Evolutionary conservation across 1,140 invertebrate genomes (phyloP), one percentile per base, ranked within the genome.

Genomic region (Himalopsyche phryganea): DNA sequence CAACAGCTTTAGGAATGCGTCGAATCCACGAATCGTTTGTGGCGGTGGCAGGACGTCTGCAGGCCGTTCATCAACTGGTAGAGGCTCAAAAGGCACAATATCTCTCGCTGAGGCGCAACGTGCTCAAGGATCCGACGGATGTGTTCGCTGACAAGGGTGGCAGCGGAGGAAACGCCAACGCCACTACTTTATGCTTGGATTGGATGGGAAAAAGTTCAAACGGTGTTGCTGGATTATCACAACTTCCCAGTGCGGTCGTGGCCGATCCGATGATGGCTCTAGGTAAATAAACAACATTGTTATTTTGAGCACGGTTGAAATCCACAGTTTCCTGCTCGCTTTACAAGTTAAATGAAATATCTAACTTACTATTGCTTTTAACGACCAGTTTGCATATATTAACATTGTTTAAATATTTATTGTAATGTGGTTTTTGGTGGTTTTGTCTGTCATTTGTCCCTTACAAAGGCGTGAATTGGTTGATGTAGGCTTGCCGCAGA

Each of bases 21-120:
- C 85, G 89, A 66, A 81, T 94, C 45, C 89, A 94, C 66, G 90
- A 92, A 68, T 89, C 88, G 2, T 85, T 94, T 59, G 84, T 94
- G 14, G 88, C 90, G 2, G 75, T 94, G 53, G 92, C 92, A 44
- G 91, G 90, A 0, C 83, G 88, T 49, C 68, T 94, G 15, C 91
- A 94, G 66, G 83, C 85, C 1, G 82, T 92, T 1, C 91, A 94
- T 71, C 77, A 86, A 63, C 83, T 83, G 54, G 85, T 83, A 0
- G 84, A 89, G 65, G 81, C 83, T 4, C 89, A 91, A 67, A 93
- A 93, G 71, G 88, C 91, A 60, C 86, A 90, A 45, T 94, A 90
- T 69, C 71, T 92, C 0, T 90, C 89, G 66, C 82, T 92, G 38
- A 73, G 90, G 14, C 89, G 87, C 67, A 86, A 90, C 54, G 80